Percentiles rank a stretch among this genome's conserved stretches.
Conservation (phyloP, 2,113 vertebrate species). For the Clarias macrocephalus region DNA sequence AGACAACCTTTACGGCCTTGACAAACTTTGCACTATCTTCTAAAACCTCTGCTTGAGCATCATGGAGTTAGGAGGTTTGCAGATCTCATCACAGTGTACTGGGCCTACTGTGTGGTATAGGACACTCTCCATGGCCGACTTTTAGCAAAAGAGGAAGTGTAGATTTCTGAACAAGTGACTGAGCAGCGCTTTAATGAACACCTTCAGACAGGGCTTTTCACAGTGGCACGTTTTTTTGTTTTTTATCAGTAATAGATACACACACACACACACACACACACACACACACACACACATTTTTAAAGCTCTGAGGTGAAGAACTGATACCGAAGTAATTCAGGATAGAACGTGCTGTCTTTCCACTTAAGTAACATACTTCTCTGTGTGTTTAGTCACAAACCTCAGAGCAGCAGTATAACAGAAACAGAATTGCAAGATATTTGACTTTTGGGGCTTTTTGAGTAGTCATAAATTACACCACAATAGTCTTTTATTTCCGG, state of each 20-base stretch:
- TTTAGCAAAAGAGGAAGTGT: conserved; percentile 19
- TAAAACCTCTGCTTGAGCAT: conserved; percentile 20
- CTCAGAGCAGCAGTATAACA: background rate
- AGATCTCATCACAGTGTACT: conserved; percentile 8
- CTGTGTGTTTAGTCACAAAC: conserved; percentile 27
- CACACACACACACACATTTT: background rate
- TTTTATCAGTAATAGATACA: background rate
- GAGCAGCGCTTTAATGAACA: background rate
- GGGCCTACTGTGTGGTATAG: too few relatives aligned
- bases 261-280: background rate
- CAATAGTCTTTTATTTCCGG: background rate
- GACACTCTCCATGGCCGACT: background rate
- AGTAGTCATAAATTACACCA: background rate
- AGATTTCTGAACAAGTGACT: conserved; percentile 10
- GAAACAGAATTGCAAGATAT: conserved; percentile 15
- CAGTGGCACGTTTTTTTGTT: background rate
- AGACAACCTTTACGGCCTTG: background rate
- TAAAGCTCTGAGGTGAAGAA: conserved; percentile 11
- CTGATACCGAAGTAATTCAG: conserved; percentile 5
- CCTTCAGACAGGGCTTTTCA: background rate
- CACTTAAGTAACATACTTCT: conserved; percentile 15
- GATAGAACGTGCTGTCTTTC: conserved; percentile 23
- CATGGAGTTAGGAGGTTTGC: background rate
- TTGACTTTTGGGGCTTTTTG: background rate
- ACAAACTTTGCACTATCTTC: conserved; percentile 10